Evolutionary conservation across 2,113 vertebrate genomes (phyloP), one percentile per base, ranked within the genome.

Genomic region (Mola mola): DNA sequence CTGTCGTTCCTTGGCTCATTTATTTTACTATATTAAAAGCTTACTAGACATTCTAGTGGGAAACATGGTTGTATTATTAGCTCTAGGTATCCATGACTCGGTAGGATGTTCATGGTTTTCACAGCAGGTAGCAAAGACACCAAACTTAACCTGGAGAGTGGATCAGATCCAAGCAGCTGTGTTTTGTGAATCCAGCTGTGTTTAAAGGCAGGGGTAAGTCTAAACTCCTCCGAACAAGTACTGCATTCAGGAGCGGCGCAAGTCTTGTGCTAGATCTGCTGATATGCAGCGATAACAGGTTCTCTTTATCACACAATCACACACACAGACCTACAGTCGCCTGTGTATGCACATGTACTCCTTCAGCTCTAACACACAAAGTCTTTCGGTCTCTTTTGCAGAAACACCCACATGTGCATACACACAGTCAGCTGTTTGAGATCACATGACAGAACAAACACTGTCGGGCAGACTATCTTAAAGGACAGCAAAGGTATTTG

Each of bases 131-230:
- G 40, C 22, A 24, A 51, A 50, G 55, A 51, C 49, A 51, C 68
- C 50, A 55, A 59, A 60, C 44, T 59, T 56, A 56, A 44, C 41
- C 3, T 21, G 50, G 34, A 43, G 25, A 42, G 46, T 26, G 55
- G 62, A 60, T 83, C 42, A 72, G 21, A 56, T 50, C 43, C 55
- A 37, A 17, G 17, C 52, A 38, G 37, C 44, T 57, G 61, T 61
- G 61, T 84, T 86, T 75, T 85, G 38, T 63, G 65, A 86, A 50
- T 77, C 82, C 79, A 80, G 68, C 79, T 80, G 79, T 68, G 70
- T 31, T n/a, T 61, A 12, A 79, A 66, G 56, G 72, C 60, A 60
- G 26, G 49, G 44, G 17, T 44, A 55, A 71, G 40, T 57, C 50
- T 6, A 44, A 67, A 69, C 48, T 56, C 41, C 41, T 28, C 8